These are phyloP conservation scores for Scelioninae gen. 2 DNA, from an alignment of 2,888 invertebrate genomes.

Conservation along the genomic window DNA sequence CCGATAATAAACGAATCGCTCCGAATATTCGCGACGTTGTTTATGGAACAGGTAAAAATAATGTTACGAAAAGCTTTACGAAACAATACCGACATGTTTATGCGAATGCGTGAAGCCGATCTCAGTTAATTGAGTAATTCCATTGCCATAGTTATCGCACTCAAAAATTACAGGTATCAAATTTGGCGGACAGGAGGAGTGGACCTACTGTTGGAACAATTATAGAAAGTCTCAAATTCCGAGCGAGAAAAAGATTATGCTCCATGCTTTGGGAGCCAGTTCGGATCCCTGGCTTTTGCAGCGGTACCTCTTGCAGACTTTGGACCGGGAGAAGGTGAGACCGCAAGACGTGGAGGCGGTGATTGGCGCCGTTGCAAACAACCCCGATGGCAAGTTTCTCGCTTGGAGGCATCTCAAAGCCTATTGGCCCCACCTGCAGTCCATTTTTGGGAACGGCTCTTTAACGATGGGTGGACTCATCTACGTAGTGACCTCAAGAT, in stretches of 20 bases:
- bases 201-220: slow-evolving; percentile 86
- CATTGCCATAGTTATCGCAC: no score
- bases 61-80: not conserved
- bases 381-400: slow-evolving; percentile 82
- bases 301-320: slow-evolving; percentile 85
- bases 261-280: slow-evolving; percentile 83
- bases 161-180: slow-evolving; percentile 81
- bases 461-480: slow-evolving; percentile 81
- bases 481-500: slow-evolving; percentile 80
- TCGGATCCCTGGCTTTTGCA: slow-evolving; percentile 88
- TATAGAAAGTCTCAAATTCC: slow-evolving; percentile 81
- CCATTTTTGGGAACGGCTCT: slow-evolving; percentile 80
- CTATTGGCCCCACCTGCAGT: slow-evolving; percentile 81
- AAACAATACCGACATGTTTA: no score
- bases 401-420: slow-evolving; percentile 85
- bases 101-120: not conserved
- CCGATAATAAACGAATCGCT: slow-evolving; percentile 80
- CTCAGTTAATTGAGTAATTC: no score
- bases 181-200: slow-evolving; percentile 82
- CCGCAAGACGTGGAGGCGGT: slow-evolving; percentile 84
- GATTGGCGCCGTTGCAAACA: slow-evolving; percentile 83
- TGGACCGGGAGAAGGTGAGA: slow-evolving; percentile 82
- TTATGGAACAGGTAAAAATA: slow-evolving; percentile 76
- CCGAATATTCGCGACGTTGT: slow-evolving; percentile 86
- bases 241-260: slow-evolving; percentile 83